phyloP scores from a whole-genome alignment of 2,888 invertebrate genomes.

The Toxonevra muliebris region DNA sequence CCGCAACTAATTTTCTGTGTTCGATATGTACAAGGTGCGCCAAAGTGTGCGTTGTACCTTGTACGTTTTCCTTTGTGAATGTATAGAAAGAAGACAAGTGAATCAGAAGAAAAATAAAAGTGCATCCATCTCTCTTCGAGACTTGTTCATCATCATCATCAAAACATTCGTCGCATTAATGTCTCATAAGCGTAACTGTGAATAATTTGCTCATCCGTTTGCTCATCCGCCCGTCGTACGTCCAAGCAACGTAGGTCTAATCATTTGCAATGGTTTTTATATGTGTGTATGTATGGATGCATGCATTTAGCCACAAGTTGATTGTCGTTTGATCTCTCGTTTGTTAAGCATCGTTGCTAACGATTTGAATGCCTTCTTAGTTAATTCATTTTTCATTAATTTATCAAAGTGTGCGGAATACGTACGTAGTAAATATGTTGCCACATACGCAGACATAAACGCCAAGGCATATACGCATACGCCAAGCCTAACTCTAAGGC shows the following conservation, averaged over 20 bases:
- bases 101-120: too few relatives aligned
- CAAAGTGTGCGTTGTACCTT: neutral
- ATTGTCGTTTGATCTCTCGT: slow-evolving; percentile 51
- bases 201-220: slow-evolving; percentile 58
- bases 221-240: slow-evolving; percentile 7
- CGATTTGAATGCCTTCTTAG: slow-evolving; percentile 52
- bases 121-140: too few relatives aligned
- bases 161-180: slow-evolving; percentile 18
- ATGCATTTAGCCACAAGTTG: slow-evolving; percentile 20
- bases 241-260: slow-evolving; percentile 3
- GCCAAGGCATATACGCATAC: too few relatives aligned
- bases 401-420: slow-evolving; percentile 48
- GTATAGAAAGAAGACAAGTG: too few relatives aligned
- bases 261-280: neutral
- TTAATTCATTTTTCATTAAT: slow-evolving; percentile 54
- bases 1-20: slow-evolving; percentile 36
- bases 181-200: slow-evolving; percentile 54
- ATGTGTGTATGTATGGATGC: neutral
- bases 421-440: neutral
- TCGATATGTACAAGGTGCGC: slow-evolving; percentile 17
- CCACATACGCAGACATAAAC: neutral
- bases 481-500: too few relatives aligned
- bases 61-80: neutral
- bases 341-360: slow-evolving; percentile 61
- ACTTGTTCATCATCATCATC: too few relatives aligned